Base-by-base conservation (phyloP, 2,888 invertebrate species). In the Athalia rosae region DNA sequence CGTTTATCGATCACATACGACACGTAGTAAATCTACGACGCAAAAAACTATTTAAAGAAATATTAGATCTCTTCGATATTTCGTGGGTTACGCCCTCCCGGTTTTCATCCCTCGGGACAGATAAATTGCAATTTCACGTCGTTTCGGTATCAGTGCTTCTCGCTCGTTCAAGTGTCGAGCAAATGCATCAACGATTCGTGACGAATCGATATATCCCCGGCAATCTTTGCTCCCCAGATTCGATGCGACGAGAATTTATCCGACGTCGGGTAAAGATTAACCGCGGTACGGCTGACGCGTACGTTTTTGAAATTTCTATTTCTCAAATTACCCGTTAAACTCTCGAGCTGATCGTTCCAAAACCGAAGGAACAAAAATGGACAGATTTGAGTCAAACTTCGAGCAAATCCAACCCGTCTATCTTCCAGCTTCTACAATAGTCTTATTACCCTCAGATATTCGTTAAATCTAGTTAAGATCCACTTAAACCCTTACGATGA, bases 401-500 rank as follows among this genome's bases (percentile, higher is more conserved):
- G 28, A 0, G 28, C 0, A 28, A 28, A 28, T 28, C 28, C 28
- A 28, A 28, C 28, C 28, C 28, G 28, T 28, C 1, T 28, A 28
- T 28, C 28, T 28, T 28, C 28, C 28, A 28, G 28, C 28, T 28
- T 28, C 28, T 28, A 28, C 28, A 28, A 28, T 28, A 28, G 28
- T 28, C 28, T 28, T 28, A n/a, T n/a, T 28, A 28, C 28, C 28
- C 28, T 28, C 28, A 28, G 28, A 28, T 47, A 47, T 13, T 63
- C 63, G 45, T 47, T 28, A 63, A 45, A 13, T 8, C 13, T 47
- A 15, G 15, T n/a, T 47, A 13, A 28, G 28, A 64, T 15, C 7
- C n/a, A 13, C 47, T 64, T 7, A 9, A 47, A 7, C 13, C 47
- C 47, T 64, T 45, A 64, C 64, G 47, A 64, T 64, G 64, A 64